Evolutionary conservation across 2,113 vertebrate genomes (phyloP).

Genomic region (Plestiodon gilberti): DNA sequence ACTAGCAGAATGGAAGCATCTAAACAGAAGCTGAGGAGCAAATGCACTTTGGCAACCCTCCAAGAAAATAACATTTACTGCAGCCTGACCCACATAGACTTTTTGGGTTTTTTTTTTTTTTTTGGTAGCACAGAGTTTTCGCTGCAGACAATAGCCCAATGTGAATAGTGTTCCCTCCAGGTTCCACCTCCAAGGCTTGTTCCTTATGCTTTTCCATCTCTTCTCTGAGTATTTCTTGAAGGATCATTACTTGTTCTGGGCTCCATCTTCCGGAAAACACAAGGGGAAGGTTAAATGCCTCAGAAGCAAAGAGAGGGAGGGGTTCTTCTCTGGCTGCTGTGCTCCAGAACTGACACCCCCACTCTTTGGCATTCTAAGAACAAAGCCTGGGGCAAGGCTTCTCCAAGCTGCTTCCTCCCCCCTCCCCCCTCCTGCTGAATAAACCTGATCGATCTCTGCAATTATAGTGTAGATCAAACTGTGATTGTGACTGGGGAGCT

Average conservation of each 20-base stretch:
- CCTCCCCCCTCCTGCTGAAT: not conserved
- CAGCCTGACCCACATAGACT: not conserved
- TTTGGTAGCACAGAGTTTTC: not conserved
- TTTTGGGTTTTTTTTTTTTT: not conserved
- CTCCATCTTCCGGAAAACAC: not conserved
- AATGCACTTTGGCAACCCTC: not conserved
- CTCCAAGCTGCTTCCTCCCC: not conserved
- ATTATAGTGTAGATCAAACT: slow-evolving; percentile 5
- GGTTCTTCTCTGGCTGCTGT: not conserved
- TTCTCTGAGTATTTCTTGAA: not conserved
- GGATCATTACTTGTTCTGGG: not conserved
- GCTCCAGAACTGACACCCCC: not conserved
- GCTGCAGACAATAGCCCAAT: not conserved
- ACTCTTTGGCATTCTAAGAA: not conserved
- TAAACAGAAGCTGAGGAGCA: not conserved
- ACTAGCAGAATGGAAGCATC: not conserved
- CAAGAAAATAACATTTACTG: not conserved
- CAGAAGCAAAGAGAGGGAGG: not conserved
- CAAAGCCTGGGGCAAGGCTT: not conserved
- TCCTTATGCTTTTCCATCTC: not conserved
- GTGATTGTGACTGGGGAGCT: not conserved
- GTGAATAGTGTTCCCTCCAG: not conserved
- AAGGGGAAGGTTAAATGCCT: not conserved
- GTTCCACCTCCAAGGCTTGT: not conserved
- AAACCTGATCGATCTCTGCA: not conserved